Percentiles rank a stretch among this genome's conserved stretches.
Evolutionary conservation across 1,140 invertebrate genomes (phyloP).

Genomic region (Papilio dardanus): DNA sequence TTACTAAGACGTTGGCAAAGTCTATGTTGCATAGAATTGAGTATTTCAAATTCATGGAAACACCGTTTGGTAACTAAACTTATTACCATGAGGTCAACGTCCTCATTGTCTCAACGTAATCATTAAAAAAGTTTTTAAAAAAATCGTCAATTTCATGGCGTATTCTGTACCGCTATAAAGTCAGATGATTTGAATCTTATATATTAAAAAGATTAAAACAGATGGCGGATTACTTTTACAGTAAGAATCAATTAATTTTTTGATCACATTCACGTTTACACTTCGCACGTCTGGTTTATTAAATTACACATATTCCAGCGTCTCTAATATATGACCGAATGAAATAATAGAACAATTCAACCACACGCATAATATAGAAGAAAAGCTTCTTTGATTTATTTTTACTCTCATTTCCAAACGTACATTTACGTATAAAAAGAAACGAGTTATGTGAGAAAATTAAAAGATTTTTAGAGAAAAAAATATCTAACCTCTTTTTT

Average conservation of each 20-base stretch:
- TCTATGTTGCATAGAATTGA: not conserved
- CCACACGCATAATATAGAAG: not conserved
- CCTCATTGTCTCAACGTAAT: constrained; percentile 1
- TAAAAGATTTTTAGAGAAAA: not conserved
- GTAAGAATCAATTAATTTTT: no score
- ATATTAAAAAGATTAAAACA: not conserved
- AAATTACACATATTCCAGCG: no score
- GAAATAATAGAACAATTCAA: not conserved
- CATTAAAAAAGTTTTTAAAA: constrained; percentile 3
- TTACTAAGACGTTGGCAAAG: not conserved
- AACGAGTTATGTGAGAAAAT: no score
- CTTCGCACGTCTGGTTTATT: no score
- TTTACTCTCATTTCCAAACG: not conserved
- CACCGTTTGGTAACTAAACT: not conserved
- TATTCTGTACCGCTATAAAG: constrained; percentile 9
- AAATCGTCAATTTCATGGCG: not conserved
- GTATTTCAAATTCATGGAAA: not conserved
- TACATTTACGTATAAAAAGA: not conserved
- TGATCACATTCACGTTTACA: no score
- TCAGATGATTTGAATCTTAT: not conserved
- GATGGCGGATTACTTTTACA: not conserved
- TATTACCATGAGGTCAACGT: not conserved
- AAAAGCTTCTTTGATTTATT: not conserved
- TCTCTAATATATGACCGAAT: not conserved
- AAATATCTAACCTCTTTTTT: no score